Evolutionary conservation across 2,113 vertebrate species (phyloP).

Genomic region (Turnix velox): DNA sequence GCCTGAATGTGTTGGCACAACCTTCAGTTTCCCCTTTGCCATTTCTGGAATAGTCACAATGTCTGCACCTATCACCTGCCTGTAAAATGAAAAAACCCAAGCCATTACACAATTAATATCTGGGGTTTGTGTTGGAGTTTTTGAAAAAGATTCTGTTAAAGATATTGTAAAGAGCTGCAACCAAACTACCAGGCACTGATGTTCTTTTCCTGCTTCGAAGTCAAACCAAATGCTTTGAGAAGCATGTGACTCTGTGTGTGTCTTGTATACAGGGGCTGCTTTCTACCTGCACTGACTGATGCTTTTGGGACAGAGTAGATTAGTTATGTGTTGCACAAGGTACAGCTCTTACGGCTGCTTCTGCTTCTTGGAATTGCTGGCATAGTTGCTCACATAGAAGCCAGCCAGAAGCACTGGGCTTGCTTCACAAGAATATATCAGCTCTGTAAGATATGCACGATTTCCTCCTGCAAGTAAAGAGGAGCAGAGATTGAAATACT

Average conservation of each 20-base stretch:
- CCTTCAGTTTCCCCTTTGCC: neutral
- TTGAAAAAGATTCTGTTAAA: neutral
- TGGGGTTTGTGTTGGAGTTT: neutral
- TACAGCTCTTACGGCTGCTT: neutral
- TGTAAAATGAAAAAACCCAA: neutral
- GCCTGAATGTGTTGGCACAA: neutral
- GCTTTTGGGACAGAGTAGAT: neutral
- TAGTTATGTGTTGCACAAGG: neutral
- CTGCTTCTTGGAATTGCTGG: neutral
- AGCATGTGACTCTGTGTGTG: neutral
- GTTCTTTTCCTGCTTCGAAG: neutral
- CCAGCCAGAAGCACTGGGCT: neutral
- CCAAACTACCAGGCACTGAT: neutral
- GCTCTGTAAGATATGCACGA: neutral
- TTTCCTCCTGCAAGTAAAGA: neutral
- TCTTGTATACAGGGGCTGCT: neutral
- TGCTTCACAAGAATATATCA: neutral
- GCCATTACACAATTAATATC: neutral
- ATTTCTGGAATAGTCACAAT: neutral
- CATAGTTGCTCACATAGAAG: neutral
- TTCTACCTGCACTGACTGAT: neutral
- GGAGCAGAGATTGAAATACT: neutral
- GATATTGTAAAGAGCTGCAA: neutral
- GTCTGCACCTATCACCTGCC: too few relatives aligned
- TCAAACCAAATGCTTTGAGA: neutral